Conservation (phyloP, 2,888 invertebrate species). For the Drosophila neonasuta region DNA sequence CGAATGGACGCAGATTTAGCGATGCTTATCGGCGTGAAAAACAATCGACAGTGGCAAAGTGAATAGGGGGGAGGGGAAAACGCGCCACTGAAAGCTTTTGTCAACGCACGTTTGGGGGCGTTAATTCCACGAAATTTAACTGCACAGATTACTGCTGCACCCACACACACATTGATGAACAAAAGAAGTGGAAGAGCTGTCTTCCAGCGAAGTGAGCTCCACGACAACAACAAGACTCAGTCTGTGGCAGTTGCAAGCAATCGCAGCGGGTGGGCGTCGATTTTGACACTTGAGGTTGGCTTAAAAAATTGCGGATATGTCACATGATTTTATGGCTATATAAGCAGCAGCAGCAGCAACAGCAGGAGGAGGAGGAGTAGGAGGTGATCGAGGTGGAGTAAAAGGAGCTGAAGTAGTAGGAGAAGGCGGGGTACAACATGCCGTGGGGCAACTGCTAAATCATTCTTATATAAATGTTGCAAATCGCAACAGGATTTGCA, state of each 20-base stretch:
- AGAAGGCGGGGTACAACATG: conserved; percentile 14
- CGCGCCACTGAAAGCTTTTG: conserved; percentile 70
- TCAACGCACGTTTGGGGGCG: conserved; percentile 63
- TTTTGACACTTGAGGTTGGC: conserved; percentile 72
- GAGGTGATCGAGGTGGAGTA: background rate
- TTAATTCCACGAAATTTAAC: conserved; percentile 51
- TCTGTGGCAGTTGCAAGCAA: conserved; percentile 18
- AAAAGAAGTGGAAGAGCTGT: conserved; percentile 69
- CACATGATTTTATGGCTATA: conserved; percentile 72
- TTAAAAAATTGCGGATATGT: conserved; percentile 79
- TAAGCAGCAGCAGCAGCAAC: background rate
- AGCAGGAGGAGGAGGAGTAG: background rate
- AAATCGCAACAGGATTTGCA: conserved; percentile 64
- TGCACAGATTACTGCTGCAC: conserved; percentile 26
- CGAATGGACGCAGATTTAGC: conserved; percentile 21
- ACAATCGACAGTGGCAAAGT: conserved; percentile 34
- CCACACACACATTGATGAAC: conserved; percentile 44
- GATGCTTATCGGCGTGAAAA: conserved; percentile 60
- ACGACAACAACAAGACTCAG: conserved; percentile 2
- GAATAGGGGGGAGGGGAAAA: background rate
- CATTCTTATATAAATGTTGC: conserved; percentile 65
- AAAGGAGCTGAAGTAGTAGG: conserved; percentile 3
- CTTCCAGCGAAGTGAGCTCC: conserved; percentile 59
- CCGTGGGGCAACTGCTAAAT: conserved; percentile 67
- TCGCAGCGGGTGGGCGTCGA: conserved; percentile 70